Conservation (phyloP, 2,888 invertebrate genomes). For the Agrilus mali region DNA sequence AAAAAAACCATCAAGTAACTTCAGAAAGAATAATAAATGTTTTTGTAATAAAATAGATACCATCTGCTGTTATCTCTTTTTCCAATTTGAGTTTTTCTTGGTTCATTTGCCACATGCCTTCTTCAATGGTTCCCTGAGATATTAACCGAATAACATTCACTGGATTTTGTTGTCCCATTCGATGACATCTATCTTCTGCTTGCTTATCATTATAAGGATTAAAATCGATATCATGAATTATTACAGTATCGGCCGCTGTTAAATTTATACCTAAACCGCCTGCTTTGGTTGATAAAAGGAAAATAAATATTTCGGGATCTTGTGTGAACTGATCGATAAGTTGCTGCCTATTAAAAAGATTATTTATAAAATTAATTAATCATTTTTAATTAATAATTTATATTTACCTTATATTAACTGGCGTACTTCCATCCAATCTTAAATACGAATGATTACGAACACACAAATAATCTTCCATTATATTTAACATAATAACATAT, state of each 20-base stretch:
- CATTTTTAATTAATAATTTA: neutral
- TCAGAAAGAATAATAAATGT: too few species aligned
- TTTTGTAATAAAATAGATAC: slow-evolving; percentile 15
- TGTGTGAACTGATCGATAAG: slow-evolving; percentile 81
- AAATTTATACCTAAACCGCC: slow-evolving; percentile 94
- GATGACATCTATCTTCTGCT: slow-evolving; percentile 82
- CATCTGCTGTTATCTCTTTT: slow-evolving; percentile 61
- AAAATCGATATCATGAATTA: slow-evolving; percentile 95
- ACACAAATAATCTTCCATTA: slow-evolving; percentile 79
- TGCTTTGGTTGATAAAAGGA: slow-evolving; percentile 83
- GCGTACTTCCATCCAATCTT: slow-evolving; percentile 82
- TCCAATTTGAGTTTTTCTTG: slow-evolving; percentile 86
- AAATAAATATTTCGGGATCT: slow-evolving; percentile 71
- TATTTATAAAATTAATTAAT: neutral
- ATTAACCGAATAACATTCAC: slow-evolving; percentile 80
- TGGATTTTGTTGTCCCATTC: slow-evolving; percentile 66
- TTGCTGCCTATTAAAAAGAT: slow-evolving; percentile 54
- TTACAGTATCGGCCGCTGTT: slow-evolving; percentile 88
- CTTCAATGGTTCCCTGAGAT: slow-evolving; percentile 80
- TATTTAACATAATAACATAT: slow-evolving; percentile 90
- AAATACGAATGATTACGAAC: slow-evolving; percentile 60
- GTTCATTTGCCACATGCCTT: slow-evolving; percentile 81
- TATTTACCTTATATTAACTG: slow-evolving; percentile 59
- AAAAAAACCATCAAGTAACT: too few species aligned
- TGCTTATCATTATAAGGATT: slow-evolving; percentile 98